Percentiles rank a stretch among this genome's conserved stretches.
phyloP scores from a whole-genome alignment of 23 tunicate species.

The Aplidium turbinatum region DNA sequence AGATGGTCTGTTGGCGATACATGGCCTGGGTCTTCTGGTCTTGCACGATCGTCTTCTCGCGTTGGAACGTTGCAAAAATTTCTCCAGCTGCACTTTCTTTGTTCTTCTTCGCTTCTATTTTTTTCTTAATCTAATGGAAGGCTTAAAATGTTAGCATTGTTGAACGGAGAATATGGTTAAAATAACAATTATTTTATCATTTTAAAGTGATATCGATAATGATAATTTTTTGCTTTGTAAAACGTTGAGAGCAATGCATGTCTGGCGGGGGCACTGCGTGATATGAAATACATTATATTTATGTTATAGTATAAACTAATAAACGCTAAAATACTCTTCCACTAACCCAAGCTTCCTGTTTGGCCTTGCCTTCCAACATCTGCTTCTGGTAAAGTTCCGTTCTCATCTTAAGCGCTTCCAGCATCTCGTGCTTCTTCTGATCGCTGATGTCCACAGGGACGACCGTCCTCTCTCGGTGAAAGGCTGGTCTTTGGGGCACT shows the following conservation, averaged over 20 bases:
- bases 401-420: slow-evolving; percentile 39
- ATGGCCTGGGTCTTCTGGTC: slow-evolving; percentile 44
- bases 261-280: too few relatives aligned
- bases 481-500: background rate
- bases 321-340: too few relatives aligned
- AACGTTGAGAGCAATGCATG: too few relatives aligned
- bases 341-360: slow-evolving; percentile 14
- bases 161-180: too few relatives aligned
- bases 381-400: slow-evolving; percentile 18
- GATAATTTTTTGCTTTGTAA: too few relatives aligned
- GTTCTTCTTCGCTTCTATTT: too few relatives aligned
- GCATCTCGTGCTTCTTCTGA: slow-evolving; percentile 30
- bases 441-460: slow-evolving; percentile 41
- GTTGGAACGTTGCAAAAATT: slow-evolving; percentile 19
- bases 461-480: slow-evolving; percentile 64
- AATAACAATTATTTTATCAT: too few relatives aligned
- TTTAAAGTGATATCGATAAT: too few relatives aligned
- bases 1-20: slow-evolving; percentile 76
- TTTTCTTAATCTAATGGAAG: too few relatives aligned
- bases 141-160: too few relatives aligned
- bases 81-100: slow-evolving; percentile 32
- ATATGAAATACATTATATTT: too few relatives aligned
- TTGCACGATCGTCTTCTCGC: slow-evolving; percentile 71
- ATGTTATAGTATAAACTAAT: too few relatives aligned
- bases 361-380: slow-evolving; percentile 37